Conservation (phyloP, 2,797 vertebrate genomes). For the Urophycis tenuis region DNA sequence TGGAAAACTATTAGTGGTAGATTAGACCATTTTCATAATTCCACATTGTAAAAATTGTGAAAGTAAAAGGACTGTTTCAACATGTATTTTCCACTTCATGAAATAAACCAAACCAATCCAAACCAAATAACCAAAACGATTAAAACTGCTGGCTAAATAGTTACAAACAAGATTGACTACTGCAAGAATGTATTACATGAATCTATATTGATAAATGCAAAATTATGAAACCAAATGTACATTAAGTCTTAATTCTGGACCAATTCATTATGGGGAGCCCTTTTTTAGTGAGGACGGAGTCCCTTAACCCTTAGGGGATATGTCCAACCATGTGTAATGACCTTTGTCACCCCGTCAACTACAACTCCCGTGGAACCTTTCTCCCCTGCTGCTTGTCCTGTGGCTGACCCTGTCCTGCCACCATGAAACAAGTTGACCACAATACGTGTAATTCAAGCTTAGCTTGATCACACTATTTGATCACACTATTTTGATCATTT, state of each 20-base stretch:
- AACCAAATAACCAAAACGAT: neutral
- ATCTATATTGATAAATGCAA: neutral
- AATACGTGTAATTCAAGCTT: neutral
- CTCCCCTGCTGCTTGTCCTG: conserved; percentile 49
- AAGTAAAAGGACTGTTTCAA: neutral
- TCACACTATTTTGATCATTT: neutral
- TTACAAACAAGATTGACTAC: neutral
- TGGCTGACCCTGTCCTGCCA: conserved; percentile 43
- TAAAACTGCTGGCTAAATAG: neutral
- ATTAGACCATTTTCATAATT: neutral
- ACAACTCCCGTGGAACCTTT: conserved; percentile 29
- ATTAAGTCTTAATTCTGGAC: neutral
- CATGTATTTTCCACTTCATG: neutral
- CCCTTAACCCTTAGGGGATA: conserved; percentile 8
- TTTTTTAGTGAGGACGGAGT: neutral
- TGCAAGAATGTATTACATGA: neutral
- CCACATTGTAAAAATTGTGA: neutral
- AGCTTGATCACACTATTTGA: conserved; percentile 1
- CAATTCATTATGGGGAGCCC: neutral
- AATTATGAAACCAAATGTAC: neutral
- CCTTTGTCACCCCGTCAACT: conserved; percentile 31
- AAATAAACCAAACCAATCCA: too few relatives aligned
- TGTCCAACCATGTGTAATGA: conserved; percentile 20
- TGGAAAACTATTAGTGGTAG: neutral
- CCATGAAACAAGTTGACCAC: conserved; percentile 30